Evolutionary conservation across 2,888 invertebrate genomes (phyloP).

Genomic region (Agonopterix heracliana): DNA sequence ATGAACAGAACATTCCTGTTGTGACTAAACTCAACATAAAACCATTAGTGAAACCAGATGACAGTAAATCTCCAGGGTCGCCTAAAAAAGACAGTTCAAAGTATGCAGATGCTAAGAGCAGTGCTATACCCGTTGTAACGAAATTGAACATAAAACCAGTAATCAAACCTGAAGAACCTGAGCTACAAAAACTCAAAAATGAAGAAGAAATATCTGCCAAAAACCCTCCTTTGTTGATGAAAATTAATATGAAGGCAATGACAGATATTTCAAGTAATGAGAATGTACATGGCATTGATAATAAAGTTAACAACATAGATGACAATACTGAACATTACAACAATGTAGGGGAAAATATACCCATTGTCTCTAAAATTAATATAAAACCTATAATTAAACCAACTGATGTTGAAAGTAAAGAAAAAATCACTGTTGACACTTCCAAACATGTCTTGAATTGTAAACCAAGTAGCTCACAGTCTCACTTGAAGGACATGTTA

Average conservation of each 20-base stretch:
- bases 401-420: slow-evolving; percentile 16
- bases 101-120: slow-evolving; percentile 28
- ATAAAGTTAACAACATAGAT: slow-evolving; percentile 26
- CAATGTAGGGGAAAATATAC: slow-evolving; percentile 34
- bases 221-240: slow-evolving; percentile 64
- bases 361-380: slow-evolving; percentile 42
- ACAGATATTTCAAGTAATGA: slow-evolving; percentile 41
- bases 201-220: slow-evolving; percentile 41
- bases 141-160: slow-evolving; percentile 72
- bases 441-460: slow-evolving; percentile 9
- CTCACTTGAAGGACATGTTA: not conserved
- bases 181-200: slow-evolving; percentile 30
- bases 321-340: slow-evolving; percentile 38
- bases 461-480: slow-evolving; percentile 8
- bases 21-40: slow-evolving; percentile 65
- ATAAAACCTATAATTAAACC: slow-evolving; percentile 48
- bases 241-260: slow-evolving; percentile 62
- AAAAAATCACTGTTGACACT: slow-evolving; percentile 12
- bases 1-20: slow-evolving; percentile 52
- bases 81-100: slow-evolving; percentile 55
- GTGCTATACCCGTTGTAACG: slow-evolving; percentile 50
- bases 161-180: slow-evolving; percentile 55
- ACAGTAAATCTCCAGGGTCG: slow-evolving; percentile 43
- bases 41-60: slow-evolving; percentile 57
- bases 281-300: slow-evolving; percentile 22